These are phyloP conservation scores for Ranitomeya imitator DNA, from an alignment of 2,113 vertebrate species.

Conservation along the genomic window DNA sequence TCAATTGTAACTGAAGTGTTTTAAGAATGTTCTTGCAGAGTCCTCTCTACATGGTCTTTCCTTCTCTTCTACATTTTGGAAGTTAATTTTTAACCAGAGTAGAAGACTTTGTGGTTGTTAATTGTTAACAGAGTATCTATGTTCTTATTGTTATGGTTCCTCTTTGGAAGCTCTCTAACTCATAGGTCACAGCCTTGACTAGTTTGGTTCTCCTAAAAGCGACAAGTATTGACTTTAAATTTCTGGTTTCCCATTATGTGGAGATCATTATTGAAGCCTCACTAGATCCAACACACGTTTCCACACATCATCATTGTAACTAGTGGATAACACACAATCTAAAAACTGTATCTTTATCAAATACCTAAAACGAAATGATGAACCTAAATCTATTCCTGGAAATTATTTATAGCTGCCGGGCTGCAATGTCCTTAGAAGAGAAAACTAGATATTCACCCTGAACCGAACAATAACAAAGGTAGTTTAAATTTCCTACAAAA, in stretches of 20 bases:
- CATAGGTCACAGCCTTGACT: constrained; percentile 34
- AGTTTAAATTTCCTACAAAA: constrained; percentile 67
- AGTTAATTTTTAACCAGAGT: constrained; percentile 90
- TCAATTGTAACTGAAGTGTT: neutral
- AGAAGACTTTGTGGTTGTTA: constrained; percentile 60
- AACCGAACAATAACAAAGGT: constrained; percentile 58
- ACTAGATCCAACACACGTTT: neutral
- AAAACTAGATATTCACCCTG: constrained; percentile 3
- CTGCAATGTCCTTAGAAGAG: constrained; percentile 1
- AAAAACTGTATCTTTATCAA: neutral
- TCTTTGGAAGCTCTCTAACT: constrained; percentile 1
- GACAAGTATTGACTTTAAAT: constrained; percentile 46
- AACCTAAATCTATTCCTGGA: neutral
- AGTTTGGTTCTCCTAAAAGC: constrained; percentile 1
- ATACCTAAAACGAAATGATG: neutral
- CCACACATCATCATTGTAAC: neutral
- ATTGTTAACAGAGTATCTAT: constrained; percentile 81
- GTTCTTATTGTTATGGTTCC: constrained; percentile 62
- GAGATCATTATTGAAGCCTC: constrained; percentile 9
- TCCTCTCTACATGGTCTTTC: neutral
- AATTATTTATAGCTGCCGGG: neutral
- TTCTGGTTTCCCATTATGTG: constrained; percentile 10
- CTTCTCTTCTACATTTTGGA: constrained; percentile 53
- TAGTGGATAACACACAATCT: neutral
- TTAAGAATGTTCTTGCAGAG: neutral